A percentile compares a stretch with the other conserved stretches of the same genome.
These are phyloP conservation scores for Gorsachius magnificus DNA, from an alignment of 2,797 vertebrate genomes.

Conservation along the genomic window DNA sequence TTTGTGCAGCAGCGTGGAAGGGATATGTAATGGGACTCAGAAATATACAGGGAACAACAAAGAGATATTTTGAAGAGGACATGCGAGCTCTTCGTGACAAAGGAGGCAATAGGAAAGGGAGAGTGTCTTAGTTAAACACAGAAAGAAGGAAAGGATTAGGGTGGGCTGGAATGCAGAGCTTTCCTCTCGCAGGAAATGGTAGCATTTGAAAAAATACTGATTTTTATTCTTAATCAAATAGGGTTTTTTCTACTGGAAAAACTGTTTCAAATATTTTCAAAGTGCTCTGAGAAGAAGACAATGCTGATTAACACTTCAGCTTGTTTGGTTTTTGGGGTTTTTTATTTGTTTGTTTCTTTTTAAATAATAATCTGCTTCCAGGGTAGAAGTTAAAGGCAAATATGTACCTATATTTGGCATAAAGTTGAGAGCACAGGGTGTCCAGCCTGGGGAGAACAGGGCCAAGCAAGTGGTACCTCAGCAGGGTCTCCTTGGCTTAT, in stretches of 20 bases:
- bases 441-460: not conserved
- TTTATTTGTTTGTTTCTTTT: not conserved
- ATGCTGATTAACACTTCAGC: not conserved
- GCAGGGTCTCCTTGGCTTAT: not conserved
- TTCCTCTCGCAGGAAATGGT: slow-evolving; percentile 35
- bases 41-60: slow-evolving; percentile 17
- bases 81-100: slow-evolving; percentile 34
- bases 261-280: not conserved
- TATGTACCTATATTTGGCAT: not conserved
- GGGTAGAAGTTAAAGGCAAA: not conserved
- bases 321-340: not conserved
- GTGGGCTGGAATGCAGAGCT: slow-evolving; percentile 37
- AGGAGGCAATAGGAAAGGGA: not conserved
- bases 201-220: not conserved
- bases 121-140: slow-evolving; percentile 19
- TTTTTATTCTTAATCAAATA: not conserved
- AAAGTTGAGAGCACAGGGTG: not conserved
- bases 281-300: not conserved
- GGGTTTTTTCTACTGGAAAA: not conserved
- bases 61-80: slow-evolving; percentile 1
- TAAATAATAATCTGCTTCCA: not conserved
- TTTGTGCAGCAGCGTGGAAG: slow-evolving; percentile 43
- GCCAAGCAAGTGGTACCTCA: not conserved
- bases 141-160: slow-evolving; percentile 40
- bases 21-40: not conserved